Conservation (phyloP, 2,888 invertebrate genomes). For the Tetragonula carbonaria region DNA sequence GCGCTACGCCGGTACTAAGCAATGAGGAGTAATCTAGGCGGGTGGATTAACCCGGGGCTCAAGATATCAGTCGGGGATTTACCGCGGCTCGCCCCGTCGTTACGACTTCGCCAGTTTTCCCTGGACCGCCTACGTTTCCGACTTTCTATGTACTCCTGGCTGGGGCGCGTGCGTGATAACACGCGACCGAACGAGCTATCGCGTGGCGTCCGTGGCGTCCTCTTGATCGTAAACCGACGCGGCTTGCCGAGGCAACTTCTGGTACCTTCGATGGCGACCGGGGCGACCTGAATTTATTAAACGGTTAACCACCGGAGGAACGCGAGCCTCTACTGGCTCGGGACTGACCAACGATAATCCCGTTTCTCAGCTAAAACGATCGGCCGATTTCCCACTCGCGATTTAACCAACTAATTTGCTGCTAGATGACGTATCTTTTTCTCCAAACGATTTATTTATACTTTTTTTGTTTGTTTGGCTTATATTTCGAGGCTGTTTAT, state of each 20-base stretch:
- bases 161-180: slow-evolving; percentile 16
- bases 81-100: slow-evolving; percentile 71
- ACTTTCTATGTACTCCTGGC: slow-evolving; percentile 19
- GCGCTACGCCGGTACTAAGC: slow-evolving; percentile 70
- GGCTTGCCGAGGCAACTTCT: background rate
- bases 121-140: slow-evolving; percentile 51
- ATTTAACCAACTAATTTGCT: slow-evolving; percentile 16
- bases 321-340: slow-evolving; percentile 2
- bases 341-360: slow-evolving; percentile 41
- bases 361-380: slow-evolving; percentile 14
- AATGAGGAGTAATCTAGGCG: slow-evolving; percentile 81
- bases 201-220: background rate
- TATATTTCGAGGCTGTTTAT: background rate
- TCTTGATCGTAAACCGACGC: slow-evolving; percentile 31
- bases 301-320: slow-evolving; percentile 32
- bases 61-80: slow-evolving; percentile 81
- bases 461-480: background rate
- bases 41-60: slow-evolving; percentile 81
- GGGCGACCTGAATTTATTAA: slow-evolving; percentile 40
- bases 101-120: slow-evolving; percentile 61
- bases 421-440: background rate
- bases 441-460: background rate
- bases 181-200: slow-evolving; percentile 10
- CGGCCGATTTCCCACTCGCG: slow-evolving; percentile 6
- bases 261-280: background rate